A percentile compares a stretch with the other conserved stretches of the same genome.
Evolutionary conservation across 1,140 invertebrate genomes (phyloP).

Genomic region (Eriocheir sinensis): DNA sequence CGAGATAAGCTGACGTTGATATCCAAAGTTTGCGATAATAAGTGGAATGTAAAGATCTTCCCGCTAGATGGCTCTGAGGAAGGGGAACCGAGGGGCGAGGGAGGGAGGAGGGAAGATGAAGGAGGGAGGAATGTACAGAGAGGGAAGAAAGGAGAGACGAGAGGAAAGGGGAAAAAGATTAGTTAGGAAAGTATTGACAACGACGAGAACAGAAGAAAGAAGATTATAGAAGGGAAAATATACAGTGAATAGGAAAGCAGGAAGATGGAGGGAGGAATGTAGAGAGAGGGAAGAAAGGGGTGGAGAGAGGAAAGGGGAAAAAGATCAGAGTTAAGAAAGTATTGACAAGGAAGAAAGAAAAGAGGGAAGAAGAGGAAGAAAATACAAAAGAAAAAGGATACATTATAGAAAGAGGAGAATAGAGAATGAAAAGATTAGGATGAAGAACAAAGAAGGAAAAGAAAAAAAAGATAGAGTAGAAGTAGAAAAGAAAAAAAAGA

Average conservation of each 20-base stretch:
- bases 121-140: not conserved
- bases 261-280: not conserved
- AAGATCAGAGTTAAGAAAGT: not conserved
- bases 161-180: not conserved
- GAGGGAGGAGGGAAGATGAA: not conserved
- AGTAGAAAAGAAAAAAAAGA: not conserved
- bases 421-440: not conserved
- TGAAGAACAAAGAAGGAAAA: not conserved
- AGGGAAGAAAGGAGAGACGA: not conserved
- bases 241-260: not conserved
- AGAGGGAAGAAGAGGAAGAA: not conserved
- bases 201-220: not conserved
- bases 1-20: not conserved
- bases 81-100: not conserved
- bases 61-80: not conserved
- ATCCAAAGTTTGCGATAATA: conserved; percentile 8
- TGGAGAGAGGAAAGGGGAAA: conserved; percentile 2
- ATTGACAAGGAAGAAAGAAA: not conserved
- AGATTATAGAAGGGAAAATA: not conserved
- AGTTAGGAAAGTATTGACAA: not conserved
- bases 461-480: conserved; percentile 6
- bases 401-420: not conserved
- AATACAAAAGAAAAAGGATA: not conserved
- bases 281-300: conserved; percentile 1
- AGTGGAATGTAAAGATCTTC: not conserved